Evolutionary conservation across 2,113 vertebrate species (phyloP).

Genomic region (Pedetes capensis): DNA sequence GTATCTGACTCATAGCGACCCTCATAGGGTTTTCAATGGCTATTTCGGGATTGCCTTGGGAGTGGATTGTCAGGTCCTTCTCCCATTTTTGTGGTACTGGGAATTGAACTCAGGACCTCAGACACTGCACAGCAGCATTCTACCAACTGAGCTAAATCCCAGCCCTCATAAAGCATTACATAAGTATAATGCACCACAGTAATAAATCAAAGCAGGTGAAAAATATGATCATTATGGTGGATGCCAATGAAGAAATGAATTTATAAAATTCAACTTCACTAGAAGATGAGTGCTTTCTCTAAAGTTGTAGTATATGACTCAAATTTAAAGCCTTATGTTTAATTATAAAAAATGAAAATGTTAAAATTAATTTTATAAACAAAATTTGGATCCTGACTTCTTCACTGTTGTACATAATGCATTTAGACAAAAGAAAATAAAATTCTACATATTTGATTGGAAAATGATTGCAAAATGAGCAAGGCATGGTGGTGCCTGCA

Average conservation of each 20-base stretch:
- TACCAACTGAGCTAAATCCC: no score
- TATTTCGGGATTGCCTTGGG: no score
- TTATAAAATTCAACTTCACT: constrained; percentile 16
- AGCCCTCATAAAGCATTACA: no score
- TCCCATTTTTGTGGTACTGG: no score
- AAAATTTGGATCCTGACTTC: neutral
- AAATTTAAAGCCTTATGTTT: constrained; percentile 3
- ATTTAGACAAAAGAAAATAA: constrained; percentile 5
- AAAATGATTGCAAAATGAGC: constrained; percentile 25
- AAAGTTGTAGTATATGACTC: neutral
- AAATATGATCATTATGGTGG: neutral
- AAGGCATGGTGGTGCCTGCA: no score
- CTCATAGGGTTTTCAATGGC: no score
- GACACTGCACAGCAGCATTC: no score
- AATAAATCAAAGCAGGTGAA: neutral
- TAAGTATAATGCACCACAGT: neutral
- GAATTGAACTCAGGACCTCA: no score
- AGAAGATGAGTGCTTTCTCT: neutral
- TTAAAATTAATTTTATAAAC: constrained; percentile 4
- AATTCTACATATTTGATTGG: neutral
- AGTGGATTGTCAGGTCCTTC: no score
- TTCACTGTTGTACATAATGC: neutral
- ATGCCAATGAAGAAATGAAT: neutral
- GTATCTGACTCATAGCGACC: no score
- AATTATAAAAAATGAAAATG: neutral